Conservation (phyloP, 2,888 invertebrate genomes). For the Parnassius apollo region DNA sequence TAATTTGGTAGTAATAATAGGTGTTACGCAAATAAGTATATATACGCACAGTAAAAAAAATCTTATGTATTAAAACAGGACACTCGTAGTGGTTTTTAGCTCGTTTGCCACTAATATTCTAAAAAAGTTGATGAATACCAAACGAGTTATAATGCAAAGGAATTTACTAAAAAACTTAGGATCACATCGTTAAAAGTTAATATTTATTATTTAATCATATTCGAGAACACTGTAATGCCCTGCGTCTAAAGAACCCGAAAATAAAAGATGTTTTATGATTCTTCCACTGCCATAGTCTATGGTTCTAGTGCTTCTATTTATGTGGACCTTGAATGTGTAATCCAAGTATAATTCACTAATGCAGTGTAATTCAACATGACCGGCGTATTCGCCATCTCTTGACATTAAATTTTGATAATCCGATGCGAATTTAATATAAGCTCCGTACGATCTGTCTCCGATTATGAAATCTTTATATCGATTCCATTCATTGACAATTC, state of each 20-base stretch:
- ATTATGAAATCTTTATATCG: constrained; percentile 69
- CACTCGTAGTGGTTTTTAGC: no score
- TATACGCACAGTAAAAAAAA: no score
- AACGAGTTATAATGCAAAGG: no score
- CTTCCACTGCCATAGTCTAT: constrained; percentile 64
- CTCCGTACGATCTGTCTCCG: constrained; percentile 63
- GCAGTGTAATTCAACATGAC: constrained; percentile 66
- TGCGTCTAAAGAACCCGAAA: constrained; percentile 65
- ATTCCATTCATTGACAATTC: constrained; percentile 61
- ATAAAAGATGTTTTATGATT: constrained; percentile 59
- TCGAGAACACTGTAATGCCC: constrained; percentile 72
- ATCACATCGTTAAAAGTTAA: no score
- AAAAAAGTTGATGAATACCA: no score
- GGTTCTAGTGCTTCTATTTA: constrained; percentile 50
- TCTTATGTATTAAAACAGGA: no score
- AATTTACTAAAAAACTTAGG: no score
- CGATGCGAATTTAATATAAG: constrained; percentile 39
- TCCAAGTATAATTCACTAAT: constrained; percentile 60
- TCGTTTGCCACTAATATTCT: no score
- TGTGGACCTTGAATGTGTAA: constrained; percentile 64
- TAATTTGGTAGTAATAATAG: no score
- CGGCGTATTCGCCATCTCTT: constrained; percentile 66
- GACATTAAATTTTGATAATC: constrained; percentile 63
- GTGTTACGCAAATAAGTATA: no score
- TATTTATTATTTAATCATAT: constrained; percentile 39